These are phyloP conservation scores for Clamator glandarius DNA, from an alignment of 2,797 vertebrate species.

Conservation along the genomic window DNA sequence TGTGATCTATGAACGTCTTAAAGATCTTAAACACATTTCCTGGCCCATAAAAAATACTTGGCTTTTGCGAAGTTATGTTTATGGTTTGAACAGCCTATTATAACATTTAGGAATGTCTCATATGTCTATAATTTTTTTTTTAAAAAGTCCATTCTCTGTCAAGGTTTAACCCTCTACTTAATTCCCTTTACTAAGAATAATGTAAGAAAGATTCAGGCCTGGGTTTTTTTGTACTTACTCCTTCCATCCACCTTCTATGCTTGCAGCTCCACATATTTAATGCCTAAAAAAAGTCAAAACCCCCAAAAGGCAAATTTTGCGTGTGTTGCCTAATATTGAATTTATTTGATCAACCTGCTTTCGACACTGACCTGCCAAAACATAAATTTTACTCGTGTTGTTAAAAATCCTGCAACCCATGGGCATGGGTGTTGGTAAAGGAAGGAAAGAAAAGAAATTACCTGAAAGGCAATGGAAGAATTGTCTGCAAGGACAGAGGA, in stretches of 20 bases:
- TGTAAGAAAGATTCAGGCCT: not conserved
- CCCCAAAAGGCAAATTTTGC: not conserved
- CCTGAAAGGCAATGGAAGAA: rapidly evolving
- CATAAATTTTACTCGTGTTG: not conserved
- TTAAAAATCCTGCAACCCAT: rapidly evolving
- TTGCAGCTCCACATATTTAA: not conserved
- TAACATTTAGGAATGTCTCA: not conserved
- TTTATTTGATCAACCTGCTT: not conserved
- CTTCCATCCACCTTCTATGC: not conserved
- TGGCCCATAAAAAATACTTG: not conserved
- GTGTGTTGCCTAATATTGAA: not conserved
- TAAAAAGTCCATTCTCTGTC: not conserved
- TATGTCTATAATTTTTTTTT: no score
- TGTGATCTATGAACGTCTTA: not conserved
- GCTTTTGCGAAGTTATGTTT: not conserved
- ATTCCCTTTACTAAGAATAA: not conserved
- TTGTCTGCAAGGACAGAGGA: not conserved
- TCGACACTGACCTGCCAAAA: not conserved
- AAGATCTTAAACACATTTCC: not conserved
- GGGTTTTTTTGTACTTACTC: not conserved
- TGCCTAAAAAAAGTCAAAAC: not conserved
- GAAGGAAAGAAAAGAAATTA: not conserved
- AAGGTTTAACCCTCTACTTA: not conserved
- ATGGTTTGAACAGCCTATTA: not conserved
- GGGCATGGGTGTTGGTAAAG: not conserved